These are phyloP conservation scores for Callosobruchus maculatus DNA, from an alignment of 2,888 invertebrate species.

Conservation along the genomic window DNA sequence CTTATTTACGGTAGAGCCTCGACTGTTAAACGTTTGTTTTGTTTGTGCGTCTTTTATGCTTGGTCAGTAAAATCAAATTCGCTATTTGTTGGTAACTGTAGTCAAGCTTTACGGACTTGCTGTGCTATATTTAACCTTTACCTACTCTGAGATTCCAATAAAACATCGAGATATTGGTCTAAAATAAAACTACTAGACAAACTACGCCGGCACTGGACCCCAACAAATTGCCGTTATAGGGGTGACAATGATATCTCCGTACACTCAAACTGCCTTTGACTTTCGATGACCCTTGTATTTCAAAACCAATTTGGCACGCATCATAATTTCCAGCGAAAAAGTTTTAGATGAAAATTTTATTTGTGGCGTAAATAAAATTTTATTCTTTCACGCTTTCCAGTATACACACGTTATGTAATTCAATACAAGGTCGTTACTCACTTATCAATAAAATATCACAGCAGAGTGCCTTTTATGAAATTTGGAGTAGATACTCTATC, in stretches of 20 bases:
- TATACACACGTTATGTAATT: conserved; percentile 28
- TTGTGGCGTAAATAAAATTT: conserved; percentile 41
- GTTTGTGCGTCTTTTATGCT: no score
- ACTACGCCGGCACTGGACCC: conserved; percentile 18
- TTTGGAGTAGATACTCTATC: conserved; percentile 16
- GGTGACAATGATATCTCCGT: conserved; percentile 46
- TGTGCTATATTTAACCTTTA: no score
- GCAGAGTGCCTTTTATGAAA: conserved; percentile 36
- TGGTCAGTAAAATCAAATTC: no score
- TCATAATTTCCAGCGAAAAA: conserved; percentile 37
- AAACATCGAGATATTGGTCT: background rate
- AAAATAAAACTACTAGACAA: background rate
- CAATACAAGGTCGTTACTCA: conserved; percentile 38
- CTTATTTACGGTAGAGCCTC: no score
- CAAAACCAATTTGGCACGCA: conserved; percentile 47
- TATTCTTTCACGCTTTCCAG: conserved; percentile 32
- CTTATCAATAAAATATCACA: conserved; percentile 38
- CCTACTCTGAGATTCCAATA: background rate
- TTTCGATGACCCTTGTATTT: conserved; percentile 45
- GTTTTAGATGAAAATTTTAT: conserved; percentile 38
- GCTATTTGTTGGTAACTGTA: no score
- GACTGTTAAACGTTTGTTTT: no score
- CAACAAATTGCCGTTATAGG: conserved; percentile 44
- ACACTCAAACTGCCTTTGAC: conserved; percentile 28
- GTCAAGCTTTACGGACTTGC: no score